phyloP scores from a whole-genome alignment of 2,888 invertebrate genomes.

The Diaperis boleti region DNA sequence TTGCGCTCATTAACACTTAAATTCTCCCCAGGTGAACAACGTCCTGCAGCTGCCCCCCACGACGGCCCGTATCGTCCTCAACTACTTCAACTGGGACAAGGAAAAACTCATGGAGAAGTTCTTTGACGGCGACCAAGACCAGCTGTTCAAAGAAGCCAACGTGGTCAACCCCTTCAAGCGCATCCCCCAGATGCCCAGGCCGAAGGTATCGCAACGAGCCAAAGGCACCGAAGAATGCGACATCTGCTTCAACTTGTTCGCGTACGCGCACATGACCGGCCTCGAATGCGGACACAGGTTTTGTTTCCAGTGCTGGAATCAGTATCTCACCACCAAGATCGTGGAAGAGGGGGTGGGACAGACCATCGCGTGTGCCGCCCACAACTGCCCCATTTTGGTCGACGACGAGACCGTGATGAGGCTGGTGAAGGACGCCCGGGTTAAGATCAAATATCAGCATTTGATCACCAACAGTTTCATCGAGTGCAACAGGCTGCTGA shows the following conservation, averaged over 20 bases:
- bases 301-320: slow-evolving; percentile 95
- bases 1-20: no score
- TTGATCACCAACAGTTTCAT: slow-evolving; percentile 99
- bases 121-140: slow-evolving; percentile 95
- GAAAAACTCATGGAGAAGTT: slow-evolving; percentile 98
- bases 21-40: no score
- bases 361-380: slow-evolving; percentile 97
- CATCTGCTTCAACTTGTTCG: slow-evolving; percentile 92
- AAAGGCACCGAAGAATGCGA: slow-evolving; percentile 91
- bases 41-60: slow-evolving; percentile 94
- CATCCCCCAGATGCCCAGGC: slow-evolving; percentile 73
- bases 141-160: slow-evolving; percentile 93
- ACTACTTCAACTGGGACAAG: slow-evolving; percentile 99
- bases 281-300: slow-evolving; percentile 97
- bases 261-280: slow-evolving; percentile 88
- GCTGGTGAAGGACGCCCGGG: slow-evolving; percentile 86
- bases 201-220: slow-evolving; percentile 77
- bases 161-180: slow-evolving; percentile 94
- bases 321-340: slow-evolving; percentile 98
- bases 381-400: slow-evolving; percentile 95
- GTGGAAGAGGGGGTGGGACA: slow-evolving; percentile 97
- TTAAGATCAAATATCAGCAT: slow-evolving; percentile 95
- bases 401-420: slow-evolving; percentile 98
- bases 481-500: slow-evolving; percentile 95
- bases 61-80: slow-evolving; percentile 92